Percentiles rank a stretch among this genome's conserved stretches.
Evolutionary conservation across 2,888 invertebrate species (phyloP).

Genomic region (Acanthosepion pharaonis): DNA sequence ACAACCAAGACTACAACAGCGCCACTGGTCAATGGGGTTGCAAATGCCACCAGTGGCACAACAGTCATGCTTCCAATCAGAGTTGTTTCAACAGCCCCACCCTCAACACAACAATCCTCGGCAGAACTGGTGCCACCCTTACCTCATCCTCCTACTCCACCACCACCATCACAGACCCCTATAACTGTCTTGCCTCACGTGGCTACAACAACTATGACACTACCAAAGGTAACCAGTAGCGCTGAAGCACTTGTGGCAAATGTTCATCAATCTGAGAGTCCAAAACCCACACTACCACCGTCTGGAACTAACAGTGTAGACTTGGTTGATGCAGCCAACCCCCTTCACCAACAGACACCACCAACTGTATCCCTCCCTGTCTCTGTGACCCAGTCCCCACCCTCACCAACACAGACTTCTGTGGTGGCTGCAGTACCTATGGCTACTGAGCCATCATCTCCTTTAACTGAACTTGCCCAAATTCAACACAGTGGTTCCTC

Average conservation of each 20-base stretch:
- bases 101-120: slow-evolving; percentile 42
- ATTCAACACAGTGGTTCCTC: neutral
- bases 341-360: slow-evolving; percentile 43
- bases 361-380: slow-evolving; percentile 38
- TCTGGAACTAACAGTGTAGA: slow-evolving; percentile 24
- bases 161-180: slow-evolving; percentile 48
- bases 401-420: neutral
- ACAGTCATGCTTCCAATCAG: slow-evolving; percentile 23
- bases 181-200: slow-evolving; percentile 49
- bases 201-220: slow-evolving; percentile 39
- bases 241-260: slow-evolving; percentile 15
- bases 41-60: slow-evolving; percentile 47
- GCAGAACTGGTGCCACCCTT: slow-evolving; percentile 46
- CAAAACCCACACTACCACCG: slow-evolving; percentile 36
- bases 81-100: slow-evolving; percentile 40
- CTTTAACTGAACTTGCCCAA: slow-evolving; percentile 17
- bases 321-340: slow-evolving; percentile 38
- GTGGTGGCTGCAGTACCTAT: neutral
- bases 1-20: slow-evolving; percentile 42
- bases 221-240: slow-evolving; percentile 39
- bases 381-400: neutral
- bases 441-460: neutral
- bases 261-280: neutral
- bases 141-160: slow-evolving; percentile 43
- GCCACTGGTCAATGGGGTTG: slow-evolving; percentile 40